Evolutionary conservation across 2,888 invertebrate genomes (phyloP), one percentile per base, ranked within the genome.

Genomic region (Trissolcus japonicus): DNA sequence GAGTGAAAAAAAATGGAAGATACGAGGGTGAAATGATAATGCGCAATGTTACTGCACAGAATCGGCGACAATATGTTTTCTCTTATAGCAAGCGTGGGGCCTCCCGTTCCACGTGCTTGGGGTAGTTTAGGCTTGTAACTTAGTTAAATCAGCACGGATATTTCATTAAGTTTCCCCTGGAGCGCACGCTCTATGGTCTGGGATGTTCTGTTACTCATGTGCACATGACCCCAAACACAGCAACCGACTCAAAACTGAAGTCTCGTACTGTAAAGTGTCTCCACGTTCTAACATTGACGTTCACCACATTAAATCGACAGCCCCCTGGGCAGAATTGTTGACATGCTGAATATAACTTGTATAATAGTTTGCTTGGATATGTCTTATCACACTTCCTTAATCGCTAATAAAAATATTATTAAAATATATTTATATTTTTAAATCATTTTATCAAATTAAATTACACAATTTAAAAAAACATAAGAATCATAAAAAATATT

Each of bases 101-200:
- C 79, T 74, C 74, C 56, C 72, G 75, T 50, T 57, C 9, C 62
- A 19, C 57, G 29, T 67, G 80, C 81, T 82, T 83, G 78, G 84
- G 82, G 82, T 83, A 79, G 81, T 82, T 75, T 61, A 80, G 81
- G 81, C 80, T 83, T 84, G 85, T 88, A 89, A 89, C 87, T 89
- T 86, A 86, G 86, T 89, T 88, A 89, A 88, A 88, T 81, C 85
- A 83, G 86, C 86, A 87, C 86, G 86, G 87, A 88, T 88, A 89
- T 89, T 89, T 89, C 88, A 88, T 88, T 89, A 89, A 86, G 85
- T 82, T 75, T 82, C 84, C 84, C 84, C 82, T 62, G 79, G 61
- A 84, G 79, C 78, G 73, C 46, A 71, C 63, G 68, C 35, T 66
- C 65, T 65, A 74, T 61, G 67, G 77, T 55, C 76, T 81, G 80